phyloP scores from a whole-genome alignment of 2,797 vertebrate genomes.

The Nasua narica region DNA sequence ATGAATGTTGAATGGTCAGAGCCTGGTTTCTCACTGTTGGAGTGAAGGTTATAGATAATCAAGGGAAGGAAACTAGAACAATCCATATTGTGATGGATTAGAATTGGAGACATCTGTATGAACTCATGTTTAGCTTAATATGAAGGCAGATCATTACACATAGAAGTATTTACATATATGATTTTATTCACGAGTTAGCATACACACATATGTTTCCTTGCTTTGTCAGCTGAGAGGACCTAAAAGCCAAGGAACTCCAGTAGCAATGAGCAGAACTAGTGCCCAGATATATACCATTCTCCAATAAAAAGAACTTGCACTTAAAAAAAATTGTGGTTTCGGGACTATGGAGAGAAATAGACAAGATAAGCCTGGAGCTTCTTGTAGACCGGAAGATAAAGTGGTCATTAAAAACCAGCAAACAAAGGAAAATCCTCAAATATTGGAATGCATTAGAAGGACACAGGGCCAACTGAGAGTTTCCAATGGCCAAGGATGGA shows the following conservation, averaged over 20 bases:
- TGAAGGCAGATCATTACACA: background rate
- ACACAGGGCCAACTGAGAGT: background rate
- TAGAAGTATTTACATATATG: background rate
- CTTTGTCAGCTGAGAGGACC: background rate
- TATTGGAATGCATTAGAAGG: background rate
- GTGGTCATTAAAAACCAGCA: background rate
- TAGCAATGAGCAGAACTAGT: background rate
- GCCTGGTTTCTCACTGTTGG: background rate
- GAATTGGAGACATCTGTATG: background rate
- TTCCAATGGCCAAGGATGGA: background rate
- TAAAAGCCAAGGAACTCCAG: background rate
- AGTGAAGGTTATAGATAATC: background rate
- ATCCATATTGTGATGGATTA: background rate
- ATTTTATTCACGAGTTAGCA: background rate
- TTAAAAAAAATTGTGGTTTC: background rate
- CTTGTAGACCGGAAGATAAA: background rate
- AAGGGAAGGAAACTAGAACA: background rate
- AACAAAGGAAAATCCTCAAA: background rate
- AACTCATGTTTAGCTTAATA: background rate
- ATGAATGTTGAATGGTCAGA: background rate
- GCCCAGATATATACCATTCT: background rate
- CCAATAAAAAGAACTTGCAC: background rate
- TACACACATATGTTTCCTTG: background rate
- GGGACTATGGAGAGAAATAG: background rate
- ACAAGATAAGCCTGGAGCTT: background rate